Evolutionary conservation across 2,888 invertebrate genomes (phyloP).

Genomic region (Diogma glabrata): DNA sequence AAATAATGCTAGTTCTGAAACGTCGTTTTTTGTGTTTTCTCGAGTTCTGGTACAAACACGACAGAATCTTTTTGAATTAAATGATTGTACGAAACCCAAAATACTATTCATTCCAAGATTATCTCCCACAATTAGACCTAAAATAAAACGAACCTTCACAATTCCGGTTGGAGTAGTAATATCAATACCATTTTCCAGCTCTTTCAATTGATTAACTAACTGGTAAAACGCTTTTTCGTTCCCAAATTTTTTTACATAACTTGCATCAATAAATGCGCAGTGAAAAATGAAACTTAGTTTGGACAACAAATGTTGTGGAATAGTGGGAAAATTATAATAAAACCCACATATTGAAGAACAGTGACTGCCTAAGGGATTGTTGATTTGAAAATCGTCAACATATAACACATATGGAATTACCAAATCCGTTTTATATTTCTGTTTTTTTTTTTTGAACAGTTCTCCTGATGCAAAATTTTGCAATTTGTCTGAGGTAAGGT

Average conservation of each 20-base stretch:
- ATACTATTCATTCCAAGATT: slow-evolving; percentile 21
- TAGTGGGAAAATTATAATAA: slow-evolving; percentile 16
- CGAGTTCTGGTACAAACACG: slow-evolving; percentile 18
- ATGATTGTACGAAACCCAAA: slow-evolving; percentile 19
- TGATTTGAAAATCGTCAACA: slow-evolving; percentile 17
- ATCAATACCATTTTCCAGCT: slow-evolving; percentile 5
- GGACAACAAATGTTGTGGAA: slow-evolving; percentile 19
- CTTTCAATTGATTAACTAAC: not conserved
- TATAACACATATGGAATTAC: slow-evolving; percentile 14
- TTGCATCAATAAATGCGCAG: slow-evolving; percentile 16
- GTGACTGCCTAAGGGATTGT: slow-evolving; percentile 16
- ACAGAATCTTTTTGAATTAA: slow-evolving; percentile 20
- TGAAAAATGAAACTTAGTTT: slow-evolving; percentile 19
- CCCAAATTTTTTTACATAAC: slow-evolving; percentile 18
- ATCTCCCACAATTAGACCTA: slow-evolving; percentile 21
- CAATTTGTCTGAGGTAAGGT: not conserved
- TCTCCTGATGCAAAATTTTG: slow-evolving; percentile 13
- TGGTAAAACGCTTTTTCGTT: slow-evolving; percentile 15
- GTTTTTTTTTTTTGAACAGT: slow-evolving; percentile 11
- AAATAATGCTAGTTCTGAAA: slow-evolving; percentile 12
- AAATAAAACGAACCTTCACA: slow-evolving; percentile 18
- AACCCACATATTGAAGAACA: slow-evolving; percentile 12
- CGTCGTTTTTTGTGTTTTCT: slow-evolving; percentile 15
- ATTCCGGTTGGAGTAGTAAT: slow-evolving; percentile 3
- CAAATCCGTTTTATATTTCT: not conserved